Evolutionary conservation across 2,888 invertebrate genomes (phyloP).

Genomic region (Odontomyia ornata): DNA sequence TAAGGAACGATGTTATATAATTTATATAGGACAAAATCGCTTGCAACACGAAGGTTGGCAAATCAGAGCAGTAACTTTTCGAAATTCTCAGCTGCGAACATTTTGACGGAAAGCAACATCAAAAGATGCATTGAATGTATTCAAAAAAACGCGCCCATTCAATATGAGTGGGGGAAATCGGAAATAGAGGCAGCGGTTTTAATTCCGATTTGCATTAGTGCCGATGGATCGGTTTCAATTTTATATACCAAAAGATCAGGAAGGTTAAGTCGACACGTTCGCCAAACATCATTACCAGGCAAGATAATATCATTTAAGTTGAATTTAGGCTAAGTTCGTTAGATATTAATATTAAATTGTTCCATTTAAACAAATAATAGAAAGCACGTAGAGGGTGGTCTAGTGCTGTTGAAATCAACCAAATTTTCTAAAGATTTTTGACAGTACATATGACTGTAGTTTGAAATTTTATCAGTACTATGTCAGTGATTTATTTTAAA

Average conservation of each 20-base stretch:
- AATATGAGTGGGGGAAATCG: conserved; percentile 57
- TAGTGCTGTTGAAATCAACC: too few species aligned
- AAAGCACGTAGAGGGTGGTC: too few species aligned
- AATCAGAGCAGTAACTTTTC: background rate
- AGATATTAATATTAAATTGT: too few species aligned
- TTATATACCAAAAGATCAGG: conserved; percentile 83
- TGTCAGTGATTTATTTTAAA: too few species aligned
- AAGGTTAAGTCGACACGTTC: conserved; percentile 74
- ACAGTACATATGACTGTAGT: too few species aligned
- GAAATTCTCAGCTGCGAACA: background rate
- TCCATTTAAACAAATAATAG: too few species aligned
- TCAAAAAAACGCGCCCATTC: conserved; percentile 68
- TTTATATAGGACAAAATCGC: too few species aligned
- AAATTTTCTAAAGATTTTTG: too few species aligned
- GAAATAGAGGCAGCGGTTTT: conserved; percentile 77
- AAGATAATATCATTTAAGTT: background rate
- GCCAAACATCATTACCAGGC: conserved; percentile 83
- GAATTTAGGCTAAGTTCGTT: too few species aligned
- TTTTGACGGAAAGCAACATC: conserved; percentile 64
- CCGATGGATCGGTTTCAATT: conserved; percentile 73
- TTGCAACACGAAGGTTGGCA: background rate
- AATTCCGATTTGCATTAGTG: conserved; percentile 78
- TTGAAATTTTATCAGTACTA: too few species aligned
- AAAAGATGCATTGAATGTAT: conserved; percentile 69
- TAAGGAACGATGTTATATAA: too few species aligned